A percentile compares a stretch with the other conserved stretches of the same genome.
Conservation (phyloP, 2,888 invertebrate species). For the Harmothoe impar region DNA sequence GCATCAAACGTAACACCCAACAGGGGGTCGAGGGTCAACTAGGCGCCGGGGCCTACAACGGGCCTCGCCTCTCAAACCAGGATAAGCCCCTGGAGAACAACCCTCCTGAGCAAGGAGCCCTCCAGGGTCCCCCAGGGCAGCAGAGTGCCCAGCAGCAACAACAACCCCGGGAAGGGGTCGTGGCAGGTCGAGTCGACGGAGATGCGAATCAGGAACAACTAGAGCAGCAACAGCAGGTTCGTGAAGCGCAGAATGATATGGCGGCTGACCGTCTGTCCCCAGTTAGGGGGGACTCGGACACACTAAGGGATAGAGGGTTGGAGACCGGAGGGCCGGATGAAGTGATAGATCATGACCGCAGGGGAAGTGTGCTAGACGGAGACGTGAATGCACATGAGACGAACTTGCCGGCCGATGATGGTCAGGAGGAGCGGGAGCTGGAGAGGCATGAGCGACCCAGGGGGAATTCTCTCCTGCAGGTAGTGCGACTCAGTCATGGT, state of each 20-base stretch:
- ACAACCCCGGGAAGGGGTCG: background rate
- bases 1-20: too few relatives aligned
- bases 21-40: constrained; percentile 34
- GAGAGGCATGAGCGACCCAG: too few relatives aligned
- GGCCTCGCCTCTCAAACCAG: background rate
- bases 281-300: background rate
- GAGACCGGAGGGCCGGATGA: constrained; percentile 42
- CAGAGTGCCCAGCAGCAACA: constrained; percentile 18
- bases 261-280: background rate
- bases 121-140: background rate
- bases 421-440: too few relatives aligned
- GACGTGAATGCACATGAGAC: constrained; percentile 43
- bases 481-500: too few relatives aligned
- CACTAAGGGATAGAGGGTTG: background rate
- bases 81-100: background rate
- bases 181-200: background rate
- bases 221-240: constrained; percentile 30
- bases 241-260: constrained; percentile 19
- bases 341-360: constrained; percentile 39
- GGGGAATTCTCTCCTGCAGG: too few relatives aligned
- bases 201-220: background rate
- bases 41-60: constrained; percentile 23
- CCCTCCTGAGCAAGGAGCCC: background rate
- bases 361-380: constrained; percentile 35
- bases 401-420: background rate